Base-by-base conservation (phyloP, 2,113 vertebrate genomes). In the Macroglossus sobrinus region DNA sequence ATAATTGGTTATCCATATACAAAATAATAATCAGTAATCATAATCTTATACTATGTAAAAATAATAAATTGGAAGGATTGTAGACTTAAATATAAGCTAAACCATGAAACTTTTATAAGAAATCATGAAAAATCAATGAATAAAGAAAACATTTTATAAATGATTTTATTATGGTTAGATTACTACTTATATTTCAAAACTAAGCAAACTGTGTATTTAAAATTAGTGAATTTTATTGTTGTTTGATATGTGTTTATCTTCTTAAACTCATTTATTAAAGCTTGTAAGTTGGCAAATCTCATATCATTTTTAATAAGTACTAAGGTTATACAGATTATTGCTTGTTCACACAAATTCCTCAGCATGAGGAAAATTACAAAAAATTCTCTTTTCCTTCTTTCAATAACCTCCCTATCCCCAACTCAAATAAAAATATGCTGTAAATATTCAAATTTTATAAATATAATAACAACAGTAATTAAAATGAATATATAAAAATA, bases 181-280 rank as follows among this genome's bases (percentile, higher is more conserved):
- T 24, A 35, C 35, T 63, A 80, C 8, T 63, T 35, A n/a, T 6
- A 24, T 63, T 89, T 28, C 40, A 88, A 86, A 79, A 89, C 7
- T 35, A 86, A 90, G 43, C 12, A 84, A 80, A 87, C 33, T 57
- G 6, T 61, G 28, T 66, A 26, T 53, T 50, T 68, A 84, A 95
- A 61, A 72, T 50, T 38, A 6, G 30, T 92, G n/a, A 18, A 57
- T 45, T 76, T 75, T 53, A 69, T 24, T 80, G 1, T 7, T 80
- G 16, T 66, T 45, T 63, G 2, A 40, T 81, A 10, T 3, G 1
- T 45, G 2, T 64, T 85, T 57, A 38, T 38, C 2, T 5, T 69
- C 18, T 74, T 80, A 88, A 71, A 75, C 15, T 84, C 7, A 50
- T 2, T 84, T 82, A 63, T 45, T 91, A 91, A 79, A 96, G 7